Conservation (phyloP, 35 echinoderm and acorn worm species). For the Ophiothrix spiculata region DNA sequence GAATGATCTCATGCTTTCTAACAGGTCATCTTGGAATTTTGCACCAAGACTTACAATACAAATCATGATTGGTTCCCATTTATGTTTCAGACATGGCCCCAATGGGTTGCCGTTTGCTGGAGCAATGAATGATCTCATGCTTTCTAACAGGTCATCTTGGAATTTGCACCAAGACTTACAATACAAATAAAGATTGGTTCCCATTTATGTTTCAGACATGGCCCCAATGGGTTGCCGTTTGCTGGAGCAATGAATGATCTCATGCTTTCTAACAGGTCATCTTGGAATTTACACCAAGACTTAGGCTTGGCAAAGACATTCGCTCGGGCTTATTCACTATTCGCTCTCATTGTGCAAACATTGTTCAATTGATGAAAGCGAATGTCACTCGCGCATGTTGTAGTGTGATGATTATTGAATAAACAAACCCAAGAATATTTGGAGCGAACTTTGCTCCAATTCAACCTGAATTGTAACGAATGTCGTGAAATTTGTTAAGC, state of each 20-base stretch:
- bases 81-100: slow-evolving; percentile 62
- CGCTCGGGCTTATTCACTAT: too few species aligned
- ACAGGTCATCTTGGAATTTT: slow-evolving; percentile 11
- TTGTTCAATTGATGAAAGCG: too few species aligned
- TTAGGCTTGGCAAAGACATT: too few species aligned
- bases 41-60: slow-evolving; percentile 24
- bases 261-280: slow-evolving; percentile 35
- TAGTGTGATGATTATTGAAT: too few species aligned
- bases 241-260: slow-evolving; percentile 80
- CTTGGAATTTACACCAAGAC: slow-evolving; percentile 5
- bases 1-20: slow-evolving; percentile 54
- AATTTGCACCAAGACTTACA: slow-evolving; percentile 17
- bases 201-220: slow-evolving; percentile 48
- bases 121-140: slow-evolving; percentile 54
- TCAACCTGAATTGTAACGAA: too few species aligned
- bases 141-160: slow-evolving; percentile 37
- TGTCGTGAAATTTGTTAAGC: too few species aligned
- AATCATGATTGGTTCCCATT: too few species aligned
- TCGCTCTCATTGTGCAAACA: too few species aligned
- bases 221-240: slow-evolving; percentile 80
- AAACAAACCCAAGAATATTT: too few species aligned
- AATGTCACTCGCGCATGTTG: too few species aligned
- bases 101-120: slow-evolving; percentile 88
- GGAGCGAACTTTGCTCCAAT: too few species aligned
- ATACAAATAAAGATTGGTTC: too few species aligned